phyloP scores from a whole-genome alignment of 2,113 vertebrate genomes.

The Tautogolabrus adspersus region DNA sequence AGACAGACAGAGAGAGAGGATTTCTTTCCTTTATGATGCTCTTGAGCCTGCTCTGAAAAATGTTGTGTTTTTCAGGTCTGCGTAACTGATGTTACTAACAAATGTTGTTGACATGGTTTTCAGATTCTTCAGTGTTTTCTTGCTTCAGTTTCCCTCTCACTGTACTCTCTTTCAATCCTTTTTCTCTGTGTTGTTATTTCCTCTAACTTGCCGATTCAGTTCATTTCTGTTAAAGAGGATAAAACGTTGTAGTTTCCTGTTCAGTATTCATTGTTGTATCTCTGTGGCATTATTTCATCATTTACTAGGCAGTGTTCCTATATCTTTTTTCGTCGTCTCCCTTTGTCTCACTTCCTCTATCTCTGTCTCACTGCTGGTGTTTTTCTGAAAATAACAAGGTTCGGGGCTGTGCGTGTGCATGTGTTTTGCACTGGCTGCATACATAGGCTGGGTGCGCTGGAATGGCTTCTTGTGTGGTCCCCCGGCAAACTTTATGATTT shows the following conservation, averaged over 20 bases:
- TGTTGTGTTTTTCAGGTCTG: constrained; percentile 41
- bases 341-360: constrained; percentile 54
- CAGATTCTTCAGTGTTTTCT: constrained; percentile 27
- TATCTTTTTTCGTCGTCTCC: constrained; percentile 42
- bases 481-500: constrained; percentile 99
- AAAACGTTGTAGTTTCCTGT: neutral
- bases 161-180: constrained; percentile 12
- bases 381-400: constrained; percentile 92
- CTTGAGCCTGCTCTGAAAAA: constrained; percentile 63
- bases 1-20: constrained; percentile 58
- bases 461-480: constrained; percentile 97
- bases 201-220: neutral
- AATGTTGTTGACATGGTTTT: constrained; percentile 75
- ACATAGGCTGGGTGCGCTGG: constrained; percentile 72
- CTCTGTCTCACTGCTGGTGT: constrained; percentile 70
- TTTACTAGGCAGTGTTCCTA: constrained; percentile 15
- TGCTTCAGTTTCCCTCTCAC: constrained; percentile 6
- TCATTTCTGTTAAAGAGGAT: neutral
- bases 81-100: constrained; percentile 68
- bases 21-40: constrained; percentile 72
- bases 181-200: constrained; percentile 21
- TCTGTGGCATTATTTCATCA: constrained; percentile 12
- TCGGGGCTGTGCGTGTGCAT: constrained; percentile 81
- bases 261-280: neutral
- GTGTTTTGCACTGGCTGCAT: constrained; percentile 81